Evolutionary conservation across 2,113 vertebrate genomes (phyloP), one percentile per base, ranked within the genome.

Genomic region (Peromyscus polionotus): DNA sequence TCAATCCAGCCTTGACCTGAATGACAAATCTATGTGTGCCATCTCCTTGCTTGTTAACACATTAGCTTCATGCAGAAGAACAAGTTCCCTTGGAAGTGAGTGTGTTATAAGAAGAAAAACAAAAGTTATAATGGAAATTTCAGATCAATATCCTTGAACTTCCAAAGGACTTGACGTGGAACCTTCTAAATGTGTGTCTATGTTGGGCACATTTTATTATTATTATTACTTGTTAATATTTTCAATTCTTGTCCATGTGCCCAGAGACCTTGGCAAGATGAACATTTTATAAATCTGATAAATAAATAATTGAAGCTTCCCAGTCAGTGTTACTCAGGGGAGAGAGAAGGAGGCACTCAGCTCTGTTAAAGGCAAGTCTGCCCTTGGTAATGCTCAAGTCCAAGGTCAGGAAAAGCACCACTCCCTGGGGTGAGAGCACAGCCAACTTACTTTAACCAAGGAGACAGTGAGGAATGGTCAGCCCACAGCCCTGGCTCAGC

Each of bases 221-320:
- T 92, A 81, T 67, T 81, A 48, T 96, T 70, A 81, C 48, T 94
- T 22, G 16, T 70, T 97, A 91, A 91, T 81, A 83, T 85, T 97
- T 98, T 95, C 91, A 96, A 42, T 61, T 84, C 89, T 96, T 94
- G n/a, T 45, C 28, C 9, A 7, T 85, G 79, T 96, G 93, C 91
- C 94, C 77, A 88, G 95, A 95, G 95, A 91, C 89, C 67, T 87
- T 97, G 76, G 94, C 86, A 92, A 97, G 68, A 97, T 33, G 75
- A 96, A 72, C 68, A 93, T 86, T 97, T 95, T 97, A 91, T 95
- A 98, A 97, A 96, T 83, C 42, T 96, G 91, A 84, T 96, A 94
- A 97, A 95, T 92, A 96, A 96, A 92, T 96, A 90, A 98, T 94
- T 97, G 90, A 98, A 95, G 63, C 14, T 65, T 97, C 57, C 54